Evolutionary conservation across 2,888 invertebrate genomes (phyloP), one percentile per base, ranked within the genome.

Genomic region (Camptogramma bilineatum): DNA sequence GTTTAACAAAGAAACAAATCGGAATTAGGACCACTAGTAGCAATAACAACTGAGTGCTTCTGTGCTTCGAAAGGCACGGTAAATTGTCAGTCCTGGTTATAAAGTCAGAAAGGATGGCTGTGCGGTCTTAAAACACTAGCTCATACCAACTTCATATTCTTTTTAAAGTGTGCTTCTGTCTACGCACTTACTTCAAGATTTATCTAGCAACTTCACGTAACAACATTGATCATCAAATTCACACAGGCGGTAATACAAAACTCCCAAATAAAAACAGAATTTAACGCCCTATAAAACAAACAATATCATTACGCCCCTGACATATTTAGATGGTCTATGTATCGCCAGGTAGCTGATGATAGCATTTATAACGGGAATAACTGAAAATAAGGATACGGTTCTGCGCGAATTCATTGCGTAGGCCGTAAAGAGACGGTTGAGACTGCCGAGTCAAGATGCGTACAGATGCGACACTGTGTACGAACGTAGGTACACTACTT

Each of bases 401-500:
- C 88, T 88, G 89, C 89, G 84, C 80, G 87, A 82, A 79, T 85
- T 84, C 85, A 85, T 84, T 82, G 86, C 84, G 89, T 88, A 90
- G 87, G 85, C 85, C 77, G 87, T 90, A 88, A 90, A 91, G 81
- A 72, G 70, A 80, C 84, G 84, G 86, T 82, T 85, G 87, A 76
- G 74, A 66, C 65, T 70, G 76, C 82, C 73, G 78, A 71, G 71
- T 39, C 5, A 68, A 76, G 79, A 71, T 72, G 72, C 4, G 53
- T 19, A 34, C 42, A 59, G 61, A 62, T 19, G 57, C 16, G 52
- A 24, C 44, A 46, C 56, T n/a, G 7, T 31, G 31, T 31, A 10
- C 31, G 2, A 9, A 2, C 31, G 8, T 9, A 9, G 31, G 2
- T 31, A 31, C 2, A 31, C 28, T 28, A 9, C 9, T 10, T 21